Evolutionary conservation across 2,888 invertebrate genomes (phyloP), one percentile per base, ranked within the genome.

Genomic region (Sminthurides aquaticus): DNA sequence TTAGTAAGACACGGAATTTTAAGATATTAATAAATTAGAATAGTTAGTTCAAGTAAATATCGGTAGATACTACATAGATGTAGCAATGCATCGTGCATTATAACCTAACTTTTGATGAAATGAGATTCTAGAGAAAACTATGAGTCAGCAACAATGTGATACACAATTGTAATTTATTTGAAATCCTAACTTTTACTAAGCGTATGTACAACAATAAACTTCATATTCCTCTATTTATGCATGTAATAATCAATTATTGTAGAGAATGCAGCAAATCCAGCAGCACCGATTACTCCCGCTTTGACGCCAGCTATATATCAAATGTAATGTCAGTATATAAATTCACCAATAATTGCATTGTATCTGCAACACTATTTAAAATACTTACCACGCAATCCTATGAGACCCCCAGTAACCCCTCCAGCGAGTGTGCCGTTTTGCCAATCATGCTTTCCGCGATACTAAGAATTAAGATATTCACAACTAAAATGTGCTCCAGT

Each of bases 251-350:
- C 99, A 75, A 99, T 97, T 0, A 86, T 87, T 58, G 96, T 91
- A 26, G 97, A 97, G 80, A 99, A 99, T 22, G 91, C 91, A 58
- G 98, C 98, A 82, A 99, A 99, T 15, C 98, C 98, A 60, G 91
- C 88, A 24, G 98, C 98, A 43, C 99, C 98, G 75, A 96, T 81
- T 48, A 96, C 74, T 18, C 94, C 96, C 28, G 98, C 95, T 80
- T 90, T 93, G 20, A 97, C 79, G 60, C 97, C 97, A 78, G 96
- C 97, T 91, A 80, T 69, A 84, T 8, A 48, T 24, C 27, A 55
- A 55, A 49, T 5, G 18, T n/a, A 24, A 22, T 3, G 5, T 27
- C 20, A 55, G 27, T 62, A 62, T 29, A 18, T 11, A 55, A 24
- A 24, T 20, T 22, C 22, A 3, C 22, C 48, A 52, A 20, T 5